Percentiles rank a stretch among this genome's conserved stretches.
Evolutionary conservation across 2,797 vertebrate genomes (phyloP).

Genomic region (Loris lydekkerianus): DNA sequence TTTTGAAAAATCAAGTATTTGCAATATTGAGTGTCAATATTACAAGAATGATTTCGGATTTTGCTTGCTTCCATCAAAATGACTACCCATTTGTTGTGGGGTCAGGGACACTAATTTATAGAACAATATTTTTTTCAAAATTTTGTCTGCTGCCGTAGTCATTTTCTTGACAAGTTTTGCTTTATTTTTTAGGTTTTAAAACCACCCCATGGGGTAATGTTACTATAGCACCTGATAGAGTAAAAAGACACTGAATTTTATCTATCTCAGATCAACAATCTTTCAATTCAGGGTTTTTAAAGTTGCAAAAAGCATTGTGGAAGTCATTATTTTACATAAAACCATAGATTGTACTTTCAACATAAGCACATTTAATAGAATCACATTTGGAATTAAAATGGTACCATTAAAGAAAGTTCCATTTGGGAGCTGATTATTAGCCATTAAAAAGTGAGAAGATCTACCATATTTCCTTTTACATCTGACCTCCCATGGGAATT

Average conservation of each 20-base stretch:
- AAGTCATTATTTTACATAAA: slow-evolving; percentile 27
- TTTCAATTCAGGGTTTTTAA: not conserved
- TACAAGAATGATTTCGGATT: not conserved
- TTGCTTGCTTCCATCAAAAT: slow-evolving; percentile 10
- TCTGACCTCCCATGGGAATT: not conserved
- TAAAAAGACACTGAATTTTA: not conserved
- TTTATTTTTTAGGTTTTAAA: slow-evolving; percentile 45
- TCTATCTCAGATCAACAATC: not conserved
- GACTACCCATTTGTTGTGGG: not conserved
- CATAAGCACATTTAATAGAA: not conserved
- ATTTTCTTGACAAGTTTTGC: slow-evolving; percentile 38
- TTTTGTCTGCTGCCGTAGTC: not conserved
- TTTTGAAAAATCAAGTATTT: not conserved
- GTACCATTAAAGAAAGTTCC: not conserved
- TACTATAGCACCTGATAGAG: not conserved
- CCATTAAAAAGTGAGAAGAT: slow-evolving; percentile 13
- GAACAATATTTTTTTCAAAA: slow-evolving; percentile 2
- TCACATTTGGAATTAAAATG: slow-evolving; percentile 45
- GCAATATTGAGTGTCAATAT: not conserved
- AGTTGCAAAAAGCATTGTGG: not conserved
- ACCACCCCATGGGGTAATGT: not conserved
- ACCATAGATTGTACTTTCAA: slow-evolving; percentile 17
- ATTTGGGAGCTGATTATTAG: not conserved
- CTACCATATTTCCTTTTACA: not conserved
- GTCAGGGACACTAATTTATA: not conserved